Evolutionary conservation across 2,113 vertebrate genomes (phyloP), one percentile per base, ranked within the genome.

Genomic region (Promerops cafer): DNA sequence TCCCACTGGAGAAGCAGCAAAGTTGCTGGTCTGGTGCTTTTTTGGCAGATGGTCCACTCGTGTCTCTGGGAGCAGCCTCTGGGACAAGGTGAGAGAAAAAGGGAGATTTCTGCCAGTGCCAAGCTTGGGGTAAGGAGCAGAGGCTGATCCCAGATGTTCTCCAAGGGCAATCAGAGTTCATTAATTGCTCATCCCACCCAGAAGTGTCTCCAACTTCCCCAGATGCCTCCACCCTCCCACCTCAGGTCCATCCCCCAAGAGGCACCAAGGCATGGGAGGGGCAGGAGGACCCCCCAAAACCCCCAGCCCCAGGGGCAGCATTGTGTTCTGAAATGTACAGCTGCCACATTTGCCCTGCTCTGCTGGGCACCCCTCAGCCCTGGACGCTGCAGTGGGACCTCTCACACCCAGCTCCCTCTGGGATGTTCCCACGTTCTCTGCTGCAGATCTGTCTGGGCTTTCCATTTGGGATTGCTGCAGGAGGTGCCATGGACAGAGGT

Each of bases 231-330:
- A 44, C 16, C 3, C 37, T 83, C 31, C 49, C 63, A 9, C 30
- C 31, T 74, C 45, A 53, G 42, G 7, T 57, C 42, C 52, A 30
- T 42, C 10, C 31, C 54, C 52, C 37, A 52, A 12, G 28, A 68
- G 9, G 12, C 6, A 20, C 1, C 1, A 26, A 39, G 57, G 47
- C 1, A 2, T 6, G 7, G 9, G 3, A 16, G 35, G 26, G 7
- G 24, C 68, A 68, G 47, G 19, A 83, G 53, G 35, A 91, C 2
- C 17, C 24, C 64, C 26, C 20, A 10, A 0, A 0, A 6, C 14
- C n/a, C 37, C 16, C 42, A 31, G 23, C 16, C 47, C 82, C 66
- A n/a, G 39, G 18, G 8, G 6, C 4, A n/a, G 21, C 49, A 15
- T 5, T 44, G 23, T 11, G 42, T 20, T 83, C 33, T 13, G 8